These are phyloP conservation scores for Pelecanoides urinatrix DNA, from an alignment of 2,113 vertebrate genomes.

Conservation along the genomic window DNA sequence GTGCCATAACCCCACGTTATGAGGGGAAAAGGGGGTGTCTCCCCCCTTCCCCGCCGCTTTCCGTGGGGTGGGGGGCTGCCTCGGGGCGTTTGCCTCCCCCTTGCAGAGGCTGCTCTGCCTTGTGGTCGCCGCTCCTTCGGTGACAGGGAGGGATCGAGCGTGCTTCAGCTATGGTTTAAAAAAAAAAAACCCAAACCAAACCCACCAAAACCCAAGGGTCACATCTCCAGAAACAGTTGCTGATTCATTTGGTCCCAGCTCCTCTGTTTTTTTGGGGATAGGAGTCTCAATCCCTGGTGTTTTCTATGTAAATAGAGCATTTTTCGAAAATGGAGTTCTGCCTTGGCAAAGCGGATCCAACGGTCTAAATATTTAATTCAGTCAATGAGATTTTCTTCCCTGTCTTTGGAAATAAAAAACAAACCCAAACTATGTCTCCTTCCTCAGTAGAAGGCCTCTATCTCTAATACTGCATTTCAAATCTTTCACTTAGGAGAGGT, in stretches of 20 bases:
- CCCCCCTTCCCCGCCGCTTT: no score
- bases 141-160: no score
- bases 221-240: neutral
- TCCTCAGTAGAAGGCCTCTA: neutral
- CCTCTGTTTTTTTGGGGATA: neutral
- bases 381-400: neutral
- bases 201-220: neutral
- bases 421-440: neutral
- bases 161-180: neutral
- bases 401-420: neutral
- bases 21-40: neutral
- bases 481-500: neutral
- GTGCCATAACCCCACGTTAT: neutral
- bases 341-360: neutral
- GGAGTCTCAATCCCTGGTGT: neutral
- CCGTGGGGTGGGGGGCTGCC: neutral
- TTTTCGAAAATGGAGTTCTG: neutral
- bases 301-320: neutral
- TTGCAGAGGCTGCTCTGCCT: neutral
- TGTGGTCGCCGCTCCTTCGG: no score
- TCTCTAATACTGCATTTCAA: neutral
- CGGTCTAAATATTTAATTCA: neutral
- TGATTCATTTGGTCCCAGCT: slow-evolving; percentile 20
- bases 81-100: neutral
- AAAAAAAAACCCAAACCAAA: no score